Evolutionary conservation across 2,888 invertebrate species (phyloP).

Genomic region (Conus canariensis): DNA sequence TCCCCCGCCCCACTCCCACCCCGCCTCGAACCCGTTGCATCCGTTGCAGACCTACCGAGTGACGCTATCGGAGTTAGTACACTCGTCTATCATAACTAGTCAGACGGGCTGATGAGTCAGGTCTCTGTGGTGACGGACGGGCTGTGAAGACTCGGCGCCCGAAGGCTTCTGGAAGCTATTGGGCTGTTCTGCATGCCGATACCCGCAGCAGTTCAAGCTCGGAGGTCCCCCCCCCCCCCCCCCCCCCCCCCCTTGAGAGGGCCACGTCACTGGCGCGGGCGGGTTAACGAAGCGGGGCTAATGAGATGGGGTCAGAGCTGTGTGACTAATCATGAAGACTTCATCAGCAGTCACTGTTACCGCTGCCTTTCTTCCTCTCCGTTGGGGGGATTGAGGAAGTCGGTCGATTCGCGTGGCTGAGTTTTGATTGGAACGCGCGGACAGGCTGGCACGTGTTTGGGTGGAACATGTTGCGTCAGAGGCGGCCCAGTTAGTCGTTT

Average conservation of each 20-base stretch:
- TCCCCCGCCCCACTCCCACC: background rate
- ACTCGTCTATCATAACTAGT: background rate
- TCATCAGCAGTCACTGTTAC: background rate
- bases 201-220: background rate
- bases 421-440: background rate
- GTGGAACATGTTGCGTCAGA: background rate
- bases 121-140: slow-evolving; percentile 16
- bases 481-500: background rate
- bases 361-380: no score
- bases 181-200: background rate
- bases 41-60: background rate
- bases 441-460: background rate
- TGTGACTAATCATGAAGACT: slow-evolving; percentile 20
- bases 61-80: background rate
- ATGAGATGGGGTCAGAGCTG: slow-evolving; percentile 11
- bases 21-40: background rate
- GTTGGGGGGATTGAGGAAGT: background rate
- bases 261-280: background rate
- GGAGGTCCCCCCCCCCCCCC: background rate
- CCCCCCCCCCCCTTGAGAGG: background rate
- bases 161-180: background rate
- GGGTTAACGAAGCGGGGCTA: slow-evolving; percentile 25
- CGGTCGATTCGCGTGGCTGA: background rate
- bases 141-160: background rate
- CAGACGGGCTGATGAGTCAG: slow-evolving; percentile 3